Base-by-base conservation (phyloP, 2,113 vertebrate species). In the Actenoides hombroni region DNA sequence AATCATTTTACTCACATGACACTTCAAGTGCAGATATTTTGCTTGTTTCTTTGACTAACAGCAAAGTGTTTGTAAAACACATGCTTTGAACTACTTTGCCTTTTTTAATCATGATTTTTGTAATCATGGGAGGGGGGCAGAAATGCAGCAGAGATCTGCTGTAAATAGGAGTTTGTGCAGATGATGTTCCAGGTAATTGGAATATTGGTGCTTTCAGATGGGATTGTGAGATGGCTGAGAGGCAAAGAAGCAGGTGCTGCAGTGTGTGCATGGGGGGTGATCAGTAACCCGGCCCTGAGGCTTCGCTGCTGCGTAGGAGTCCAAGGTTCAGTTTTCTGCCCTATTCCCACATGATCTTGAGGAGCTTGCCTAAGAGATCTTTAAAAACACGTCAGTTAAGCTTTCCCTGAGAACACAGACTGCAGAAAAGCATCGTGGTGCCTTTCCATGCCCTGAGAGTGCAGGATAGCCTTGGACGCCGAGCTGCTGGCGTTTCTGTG, bases 381-480 rank as follows among this genome's bases (percentile, higher is more conserved):
- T 64, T 26, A 54, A 40, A 89, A 85, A 15, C 18, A 3, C 0
- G 0, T 31, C 42, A 48, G 44, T 60, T 76, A 21, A 49, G 71
- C 26, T 40, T 40, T 84, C 54, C 76, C 70, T 9, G 59, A 61
- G 80, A 71, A 64, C 33, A 9, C 2, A 25, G 53, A 31, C 70
- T 20, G 53, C 17, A 29, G 16, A 53, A 64, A 31, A 54, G 67
- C 59, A 23, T 14, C 0, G 0, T 0, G 4, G 64, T 61, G 15
- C 44, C 28, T 59, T 53, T 53, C 35, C 5, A 0, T 39, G 16
- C 16, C 42, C 35, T 2, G 21, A 14, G 76, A 40, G 80, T 3
- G 5, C 60, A 17, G 39, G 56, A 7, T 3, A 20, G 63, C 28
- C 21, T 33, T 37, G 67, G 53, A 35, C 0, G 0, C n/a, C 2